Base-by-base conservation (phyloP, 2,113 vertebrate species). In the Haemorhous mexicanus region DNA sequence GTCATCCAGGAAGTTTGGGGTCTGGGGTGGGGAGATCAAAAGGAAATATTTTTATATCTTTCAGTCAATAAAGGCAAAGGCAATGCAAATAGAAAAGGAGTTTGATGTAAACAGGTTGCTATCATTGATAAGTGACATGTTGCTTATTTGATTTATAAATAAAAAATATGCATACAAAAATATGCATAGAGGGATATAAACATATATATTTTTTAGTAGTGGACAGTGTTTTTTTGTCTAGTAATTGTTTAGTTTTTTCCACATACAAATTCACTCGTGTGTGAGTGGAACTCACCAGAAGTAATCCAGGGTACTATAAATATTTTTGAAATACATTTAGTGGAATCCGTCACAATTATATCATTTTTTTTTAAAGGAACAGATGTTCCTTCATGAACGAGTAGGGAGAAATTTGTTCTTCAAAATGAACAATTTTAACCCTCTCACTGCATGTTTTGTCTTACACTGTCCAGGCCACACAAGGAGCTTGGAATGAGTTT, bases 211-310 rank as follows among this genome's bases (percentile, higher is more conserved):
- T 26, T 26, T 4, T 64, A 68, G 10, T 63, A 13, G 6, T 16
- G n/a, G 27, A 0, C 5, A 91, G 59, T 61, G 4, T 39, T 20
- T 75, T 8, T 23, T 53, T 61, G 19, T 27, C 8, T 53, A 50
- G 33, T 3, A 2, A 35, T 66, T 53, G 5, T 35, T 77, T 39
- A 64, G 9, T 21, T 16, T 78, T 62, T 84, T 69, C 8, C n/a
- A 3, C 16, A 37, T 18, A 10, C 5, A 77, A 50, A 53, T 28
- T 39, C 13, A 27, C 10, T n/a, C 0, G 0, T 27, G 10, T 55
- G 3, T 23, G 50, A 55, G 12, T 52, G 23, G 11, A 76, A 47
- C 6, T 68, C 30, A 41, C 50, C 7, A 86, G 35, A 87, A 83
- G 8, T 16, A 64, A 76, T 35, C 33, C n/a, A 33, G 16, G 6